Evolutionary conservation across 2,888 invertebrate species (phyloP), one percentile per base, ranked within the genome.

Genomic region (Zootermopsis nevadensis): DNA sequence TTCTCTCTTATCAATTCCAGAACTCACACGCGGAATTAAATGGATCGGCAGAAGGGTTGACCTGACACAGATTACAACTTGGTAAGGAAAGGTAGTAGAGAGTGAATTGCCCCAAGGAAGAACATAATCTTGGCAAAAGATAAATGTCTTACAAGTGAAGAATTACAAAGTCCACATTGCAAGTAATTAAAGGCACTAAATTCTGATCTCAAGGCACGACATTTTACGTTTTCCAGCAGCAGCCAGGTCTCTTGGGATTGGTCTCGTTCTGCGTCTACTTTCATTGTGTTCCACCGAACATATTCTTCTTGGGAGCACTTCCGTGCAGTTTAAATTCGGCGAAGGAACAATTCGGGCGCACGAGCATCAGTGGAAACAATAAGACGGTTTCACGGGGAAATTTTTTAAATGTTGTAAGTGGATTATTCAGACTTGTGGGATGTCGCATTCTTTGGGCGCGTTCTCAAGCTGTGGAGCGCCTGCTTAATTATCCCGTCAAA

Each of bases 151-250:
- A 55, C 55, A 55, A 10, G 55, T 12, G 55, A 55, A 55, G 55
- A 55, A 55, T 55, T 55, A 55, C 55, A 55, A 55, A 55, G 55
- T 55, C 22, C 55, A 55, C 10, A 55, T 55, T 19, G 19, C 12
- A 55, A 55, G 55, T 55, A 55, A 55, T 55, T 55, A 55, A 55
- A 55, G 55, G 24, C 22, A 55, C 55, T 55, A 55, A 55, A 55
- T 55, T n/a, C 10, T 55, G 1, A 55, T 55, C 55, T 55, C 6
- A 22, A 55, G 55, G 22, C 55, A n/a, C 19, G 22, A 55, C 55
- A 55, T 55, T 24, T 55, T 12, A 55, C 55, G 22, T 55, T 55
- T 12, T 15, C 22, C 19, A 22, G 55, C 55, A 19, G 55, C 55
- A 19, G 55, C 22, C n/a, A 55, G 55, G 55, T 55, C 55, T 55